Percentiles rank a stretch among this genome's conserved stretches.
Evolutionary conservation across 2,113 vertebrate species (phyloP).

Genomic region (Pelusios castaneus): DNA sequence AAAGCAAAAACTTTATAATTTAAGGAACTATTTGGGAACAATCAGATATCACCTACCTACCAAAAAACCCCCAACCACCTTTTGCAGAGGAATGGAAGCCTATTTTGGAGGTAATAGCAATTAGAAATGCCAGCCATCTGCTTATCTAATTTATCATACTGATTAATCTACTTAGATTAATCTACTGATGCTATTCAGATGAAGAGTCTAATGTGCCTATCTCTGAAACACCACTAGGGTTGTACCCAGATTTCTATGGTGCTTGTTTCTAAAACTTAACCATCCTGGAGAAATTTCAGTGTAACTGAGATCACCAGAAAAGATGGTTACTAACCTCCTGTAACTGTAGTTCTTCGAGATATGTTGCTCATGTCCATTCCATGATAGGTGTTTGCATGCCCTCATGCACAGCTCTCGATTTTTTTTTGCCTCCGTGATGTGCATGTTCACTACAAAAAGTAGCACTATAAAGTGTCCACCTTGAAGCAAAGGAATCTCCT

Average conservation of each 20-base stretch:
- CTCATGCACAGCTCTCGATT: no score
- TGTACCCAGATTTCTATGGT: neutral
- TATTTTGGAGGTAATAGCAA: neutral
- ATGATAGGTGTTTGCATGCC: no score
- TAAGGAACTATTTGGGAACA: neutral
- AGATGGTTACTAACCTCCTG: no score
- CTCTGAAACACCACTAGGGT: neutral
- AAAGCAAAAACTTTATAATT: neutral
- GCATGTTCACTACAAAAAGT: no score
- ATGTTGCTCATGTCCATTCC: no score
- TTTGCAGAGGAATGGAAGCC: neutral
- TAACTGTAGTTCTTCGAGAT: no score
- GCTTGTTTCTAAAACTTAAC: neutral
- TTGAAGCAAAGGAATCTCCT: no score
- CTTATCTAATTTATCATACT: neutral
- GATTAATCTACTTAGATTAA: neutral
- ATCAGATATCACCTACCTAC: neutral
- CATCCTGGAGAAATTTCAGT: neutral
- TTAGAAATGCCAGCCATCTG: neutral
- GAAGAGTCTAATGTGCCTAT: neutral
- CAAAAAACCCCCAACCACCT: no score
- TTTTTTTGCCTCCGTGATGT: no score
- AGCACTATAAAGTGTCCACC: no score
- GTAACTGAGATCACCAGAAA: neutral
- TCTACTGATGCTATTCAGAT: neutral